Conservation (phyloP, 2,113 vertebrate species). For the Ceuthmochares aereus region DNA sequence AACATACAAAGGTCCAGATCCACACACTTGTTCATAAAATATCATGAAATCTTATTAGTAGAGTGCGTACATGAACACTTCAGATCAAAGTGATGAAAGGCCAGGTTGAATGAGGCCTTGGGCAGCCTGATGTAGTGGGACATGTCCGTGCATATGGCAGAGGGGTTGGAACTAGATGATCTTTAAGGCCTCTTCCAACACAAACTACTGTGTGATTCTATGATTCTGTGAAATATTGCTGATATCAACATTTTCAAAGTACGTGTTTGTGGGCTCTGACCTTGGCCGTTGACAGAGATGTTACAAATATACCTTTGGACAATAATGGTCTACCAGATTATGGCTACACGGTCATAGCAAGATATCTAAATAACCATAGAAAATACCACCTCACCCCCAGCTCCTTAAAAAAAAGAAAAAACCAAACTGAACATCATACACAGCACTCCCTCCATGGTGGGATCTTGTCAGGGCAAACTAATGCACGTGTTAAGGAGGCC, state of each 20-base stretch:
- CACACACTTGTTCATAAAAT: not conserved
- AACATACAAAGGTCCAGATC: not conserved
- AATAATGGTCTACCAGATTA: fast-evolving
- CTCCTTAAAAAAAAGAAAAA: not conserved
- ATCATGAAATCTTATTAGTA: not conserved
- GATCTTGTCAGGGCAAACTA: constrained; percentile 66
- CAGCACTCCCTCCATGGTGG: not conserved
- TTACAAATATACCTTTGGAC: not conserved
- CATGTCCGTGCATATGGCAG: too few species aligned
- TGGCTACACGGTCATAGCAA: fast-evolving
- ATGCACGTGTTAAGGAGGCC: constrained; percentile 80
- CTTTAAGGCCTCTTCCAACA: too few species aligned
- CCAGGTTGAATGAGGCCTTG: too few species aligned
- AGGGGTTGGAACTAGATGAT: too few species aligned
- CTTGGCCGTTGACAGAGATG: not conserved
- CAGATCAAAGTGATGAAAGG: not conserved
- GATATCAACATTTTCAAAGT: not conserved
- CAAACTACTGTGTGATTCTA: too few species aligned
- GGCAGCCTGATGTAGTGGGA: too few species aligned
- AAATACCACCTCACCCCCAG: not conserved
- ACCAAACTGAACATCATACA: fast-evolving
- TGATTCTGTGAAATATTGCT: not conserved
- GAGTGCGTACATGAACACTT: not conserved
- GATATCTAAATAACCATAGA: not conserved
- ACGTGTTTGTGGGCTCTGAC: not conserved